Base-by-base conservation (phyloP, 2,888 invertebrate species). In the Phragmatobia fuliginosa region DNA sequence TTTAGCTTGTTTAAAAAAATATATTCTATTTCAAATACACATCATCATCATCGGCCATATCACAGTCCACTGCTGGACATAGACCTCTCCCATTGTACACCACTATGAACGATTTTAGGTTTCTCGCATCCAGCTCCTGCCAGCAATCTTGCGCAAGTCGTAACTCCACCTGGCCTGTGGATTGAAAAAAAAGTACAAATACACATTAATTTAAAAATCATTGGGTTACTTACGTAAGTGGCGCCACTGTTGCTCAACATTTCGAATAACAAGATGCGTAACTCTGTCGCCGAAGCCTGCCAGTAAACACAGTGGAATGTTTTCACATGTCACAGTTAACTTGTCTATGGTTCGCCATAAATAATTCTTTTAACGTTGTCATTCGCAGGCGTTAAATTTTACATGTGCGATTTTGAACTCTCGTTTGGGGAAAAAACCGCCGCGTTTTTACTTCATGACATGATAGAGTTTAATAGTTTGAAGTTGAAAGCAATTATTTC, bases 361-460 rank as follows among this genome's bases (percentile, higher is more conserved):
- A 88, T 88, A 88, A 85, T 87, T 85, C 85, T 81, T 87, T 86
- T 88, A 85, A 87, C 84, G 83, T 79, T 85, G 88, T 85, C 89
- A 84, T 87, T 88, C 79, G 80, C 88, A 87, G 81, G 71, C 78
- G 66, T 60, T 68, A 64, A 68, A 67, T 72, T 78, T 79, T 64
- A 79, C 73, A 81, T 72, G 75, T 66, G 73, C 73, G 83, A 61
- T 69, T 70, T 76, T 66, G 25, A 58, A 69, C 72, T 78, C 66
- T 56, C 49, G 56, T 67, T 72, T 49, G 16, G 31, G 14, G 28
- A 18, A 52, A 65, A 49, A 58, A 62, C 66, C 38, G 14, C 62
- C 3, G 58, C 31, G 49, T n/a, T 45, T 61, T 31, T 38, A 31
- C 8, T 1, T 7, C 18, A 18, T 10, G 8, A 31, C 10, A 25